Conservation (phyloP, 2,797 vertebrate species). For the Amniataba percoides region DNA sequence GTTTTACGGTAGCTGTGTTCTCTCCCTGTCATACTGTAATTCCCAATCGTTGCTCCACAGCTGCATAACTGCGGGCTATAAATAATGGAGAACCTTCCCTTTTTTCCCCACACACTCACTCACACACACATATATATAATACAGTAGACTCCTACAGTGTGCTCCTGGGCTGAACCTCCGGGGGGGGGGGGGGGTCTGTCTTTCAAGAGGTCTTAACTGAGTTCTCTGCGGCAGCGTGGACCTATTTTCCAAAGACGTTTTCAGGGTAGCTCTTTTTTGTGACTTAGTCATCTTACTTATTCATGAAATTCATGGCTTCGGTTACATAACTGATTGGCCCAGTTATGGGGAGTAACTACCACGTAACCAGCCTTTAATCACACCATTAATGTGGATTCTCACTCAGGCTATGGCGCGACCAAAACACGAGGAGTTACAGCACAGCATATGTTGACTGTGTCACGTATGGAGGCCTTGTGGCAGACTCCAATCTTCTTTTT, state of each 20-base stretch:
- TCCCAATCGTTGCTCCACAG: slow-evolving; percentile 59
- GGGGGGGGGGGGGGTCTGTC: slow-evolving; percentile 14
- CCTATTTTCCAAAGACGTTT: slow-evolving; percentile 55
- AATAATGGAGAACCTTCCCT: slow-evolving; percentile 68
- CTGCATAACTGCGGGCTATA: slow-evolving; percentile 67
- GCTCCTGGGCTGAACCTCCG: slow-evolving; percentile 39
- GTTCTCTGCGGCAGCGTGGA: slow-evolving; percentile 39
- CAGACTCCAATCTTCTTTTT: no score
- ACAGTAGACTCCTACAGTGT: slow-evolving; percentile 37
- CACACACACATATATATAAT: slow-evolving; percentile 31
- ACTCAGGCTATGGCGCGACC: neutral
- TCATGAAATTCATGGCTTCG: slow-evolving; percentile 71
- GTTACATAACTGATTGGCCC: slow-evolving; percentile 68
- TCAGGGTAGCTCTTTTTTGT: slow-evolving; percentile 54
- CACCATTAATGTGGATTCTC: slow-evolving; percentile 16
- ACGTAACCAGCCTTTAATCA: slow-evolving; percentile 33
- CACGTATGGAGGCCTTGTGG: neutral
- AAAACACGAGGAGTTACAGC: neutral
- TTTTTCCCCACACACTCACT: slow-evolving; percentile 18
- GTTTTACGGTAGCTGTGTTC: slow-evolving; percentile 55
- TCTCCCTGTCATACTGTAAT: slow-evolving; percentile 52
- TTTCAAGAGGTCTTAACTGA: slow-evolving; percentile 55
- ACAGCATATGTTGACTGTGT: neutral
- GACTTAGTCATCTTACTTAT: slow-evolving; percentile 65
- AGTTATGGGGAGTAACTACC: slow-evolving; percentile 51